Percentiles rank a stretch among this genome's conserved stretches.
phyloP scores from a whole-genome alignment of 2,888 invertebrate genomes.

The Drosophila lacicola region DNA sequence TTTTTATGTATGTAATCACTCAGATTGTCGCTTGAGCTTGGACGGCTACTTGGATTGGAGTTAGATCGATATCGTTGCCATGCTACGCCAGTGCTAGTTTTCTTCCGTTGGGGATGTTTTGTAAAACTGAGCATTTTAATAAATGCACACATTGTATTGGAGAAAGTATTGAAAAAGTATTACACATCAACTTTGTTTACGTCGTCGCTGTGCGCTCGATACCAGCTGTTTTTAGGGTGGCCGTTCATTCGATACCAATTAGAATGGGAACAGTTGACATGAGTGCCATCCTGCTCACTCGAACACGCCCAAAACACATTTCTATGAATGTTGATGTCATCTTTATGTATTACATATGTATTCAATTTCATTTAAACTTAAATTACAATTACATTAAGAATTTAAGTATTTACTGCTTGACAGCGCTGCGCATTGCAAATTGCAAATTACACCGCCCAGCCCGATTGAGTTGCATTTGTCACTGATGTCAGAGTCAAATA shows the following conservation, averaged over 20 bases:
- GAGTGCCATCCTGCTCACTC: slow-evolving; percentile 29
- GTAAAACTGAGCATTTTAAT: not conserved
- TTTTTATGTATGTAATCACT: slow-evolving; percentile 11
- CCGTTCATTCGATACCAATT: slow-evolving; percentile 19
- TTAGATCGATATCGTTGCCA: slow-evolving; percentile 41
- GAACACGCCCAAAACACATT: slow-evolving; percentile 22
- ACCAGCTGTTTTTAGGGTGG: slow-evolving; percentile 14
- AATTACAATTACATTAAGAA: no score
- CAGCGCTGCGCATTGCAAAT: not conserved
- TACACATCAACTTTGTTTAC: not conserved
- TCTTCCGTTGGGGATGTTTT: not conserved
- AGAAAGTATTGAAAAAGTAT: not conserved
- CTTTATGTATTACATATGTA: slow-evolving; percentile 9
- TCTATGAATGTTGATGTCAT: slow-evolving; percentile 39
- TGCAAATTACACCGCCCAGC: not conserved
- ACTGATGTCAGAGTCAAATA: slow-evolving; percentile 41
- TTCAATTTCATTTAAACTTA: no score
- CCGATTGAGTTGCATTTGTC: slow-evolving; percentile 42
- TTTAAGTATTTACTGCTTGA: not conserved
- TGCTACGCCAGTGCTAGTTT: not conserved
- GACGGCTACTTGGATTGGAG: not conserved
- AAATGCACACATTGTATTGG: not conserved
- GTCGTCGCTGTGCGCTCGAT: slow-evolving; percentile 1
- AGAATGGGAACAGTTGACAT: not conserved
- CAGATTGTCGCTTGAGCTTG: not conserved